Evolutionary conservation across 2,888 invertebrate species (phyloP).

Genomic region (Shargacucullia verbasci): DNA sequence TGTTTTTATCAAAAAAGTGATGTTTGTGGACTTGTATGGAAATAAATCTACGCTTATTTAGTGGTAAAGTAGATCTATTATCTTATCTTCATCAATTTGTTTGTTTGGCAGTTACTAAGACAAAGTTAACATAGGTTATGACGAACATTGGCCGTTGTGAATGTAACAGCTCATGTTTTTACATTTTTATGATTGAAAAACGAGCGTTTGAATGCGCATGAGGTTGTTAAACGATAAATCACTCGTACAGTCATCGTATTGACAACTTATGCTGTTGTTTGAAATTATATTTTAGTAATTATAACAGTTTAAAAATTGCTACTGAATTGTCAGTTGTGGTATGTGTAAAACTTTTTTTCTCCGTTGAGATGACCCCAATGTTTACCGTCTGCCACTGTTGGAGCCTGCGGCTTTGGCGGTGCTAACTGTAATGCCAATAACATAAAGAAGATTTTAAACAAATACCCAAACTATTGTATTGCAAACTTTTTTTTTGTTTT

Average conservation of each 20-base stretch:
- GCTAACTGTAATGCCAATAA: slow-evolving; percentile 56
- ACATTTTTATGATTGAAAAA: slow-evolving; percentile 75
- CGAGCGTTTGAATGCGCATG: slow-evolving; percentile 43
- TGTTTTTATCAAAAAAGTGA: slow-evolving; percentile 88
- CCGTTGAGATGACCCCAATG: slow-evolving; percentile 64
- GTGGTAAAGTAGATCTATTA: slow-evolving; percentile 82
- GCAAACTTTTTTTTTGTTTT: slow-evolving; percentile 18
- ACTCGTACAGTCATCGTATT: slow-evolving; percentile 22
- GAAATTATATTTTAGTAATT: slow-evolving; percentile 27
- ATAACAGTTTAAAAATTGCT: slow-evolving; percentile 33
- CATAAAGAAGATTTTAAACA: slow-evolving; percentile 10
- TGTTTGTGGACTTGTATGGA: slow-evolving; percentile 81
- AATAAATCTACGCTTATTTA: slow-evolving; percentile 78
- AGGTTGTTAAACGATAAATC: slow-evolving; percentile 55
- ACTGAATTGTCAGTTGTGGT: slow-evolving; percentile 39
- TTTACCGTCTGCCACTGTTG: slow-evolving; percentile 52
- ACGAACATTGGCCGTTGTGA: slow-evolving; percentile 62
- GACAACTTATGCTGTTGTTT: slow-evolving; percentile 23
- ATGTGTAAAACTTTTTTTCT: slow-evolving; percentile 42
- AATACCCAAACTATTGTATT: not conserved
- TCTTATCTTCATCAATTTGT: slow-evolving; percentile 76
- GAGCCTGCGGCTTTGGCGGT: slow-evolving; percentile 52
- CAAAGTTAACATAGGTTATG: slow-evolving; percentile 81
- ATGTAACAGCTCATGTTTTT: slow-evolving; percentile 77
- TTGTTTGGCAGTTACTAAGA: slow-evolving; percentile 66